Base-by-base conservation (phyloP, 2,888 invertebrate species). In the Amphipyra tragopoginis region DNA sequence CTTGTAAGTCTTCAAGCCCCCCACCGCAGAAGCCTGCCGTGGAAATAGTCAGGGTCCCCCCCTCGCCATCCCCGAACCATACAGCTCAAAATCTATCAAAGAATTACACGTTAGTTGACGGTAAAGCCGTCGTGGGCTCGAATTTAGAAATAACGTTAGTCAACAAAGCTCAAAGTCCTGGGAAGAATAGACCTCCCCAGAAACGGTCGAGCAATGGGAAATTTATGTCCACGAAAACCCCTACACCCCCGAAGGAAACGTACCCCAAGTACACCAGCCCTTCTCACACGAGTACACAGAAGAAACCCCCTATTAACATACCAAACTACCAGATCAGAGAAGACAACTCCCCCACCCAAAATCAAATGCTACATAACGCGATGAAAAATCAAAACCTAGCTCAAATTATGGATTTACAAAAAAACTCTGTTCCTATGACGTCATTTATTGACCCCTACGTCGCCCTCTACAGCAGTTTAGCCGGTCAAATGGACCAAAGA, bases 131-230 rank as follows among this genome's bases (percentile, higher is more conserved):
- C 0, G 92, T 96, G 36, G 96, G 96, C 0, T 96, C 96, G 0
- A 97, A 97, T 82, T 85, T 97, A 54, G 97, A 97, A 83, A 97
- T 97, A 29, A 97, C 97, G 0, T 84, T 97, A 66, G 97, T 97
- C 0, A 95, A 94, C 60, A 95, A 96, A 53, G 85, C 84, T 0
- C 87, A 84, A 45, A 90, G 86, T 4, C 90, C 88, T 0, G 72
- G 80, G 0, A 90, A 90, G 2, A 86, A 85, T 4, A 72, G 93
- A 26, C 80, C 86, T 0, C 90, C 93, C 0, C 95, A 95, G 42
- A 96, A 96, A 52, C 82, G 96, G 13, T 91, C 95, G 0, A 91
- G 95, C 0, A 95, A 95, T 53, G 96, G 96, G 0, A 96, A 96
- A 79, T 96, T 95, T 68, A 86, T 94, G 51, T 88, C 92, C 0